Base-by-base conservation (phyloP, 2,888 invertebrate genomes). In the Cotesia congregata region DNA sequence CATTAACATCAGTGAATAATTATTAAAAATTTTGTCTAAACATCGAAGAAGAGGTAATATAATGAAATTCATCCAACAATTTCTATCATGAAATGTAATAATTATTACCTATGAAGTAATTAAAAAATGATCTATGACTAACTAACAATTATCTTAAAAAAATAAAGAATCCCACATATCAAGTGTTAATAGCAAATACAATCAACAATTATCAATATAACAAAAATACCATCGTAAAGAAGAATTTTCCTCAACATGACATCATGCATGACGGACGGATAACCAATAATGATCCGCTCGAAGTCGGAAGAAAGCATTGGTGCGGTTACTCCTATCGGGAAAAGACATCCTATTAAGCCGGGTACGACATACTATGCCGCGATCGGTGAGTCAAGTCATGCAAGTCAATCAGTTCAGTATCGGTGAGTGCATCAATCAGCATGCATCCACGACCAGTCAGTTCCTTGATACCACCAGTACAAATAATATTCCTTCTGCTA, bases 361-460 rank as follows among this genome's bases (percentile, higher is more conserved):
- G 7, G 50, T 39, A 50, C 17, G 9, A 9, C 3, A 17, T 67
- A 38, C 30, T 39, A 20, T 6, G 40, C 67, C 5, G 38, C 15
- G 39, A 69, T 40, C 39, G 15, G 20, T 68, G 60, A 17, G 59
- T 74, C 30, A 2, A 7, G 72, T 30, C 15, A n/a, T 7, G 39
- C 64, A 62, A n/a, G 68, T 65, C 50, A 9, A 38, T 38, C 50
- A 72, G 40, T n/a, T 50, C 50, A 74, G 78, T 78, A 65, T 74
- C 20, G 67, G 17, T 61, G 60, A 12, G 68, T 60, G 6, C 59
- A 77, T 59, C 76, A 60, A 5, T 38, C 50, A 77, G 40, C 71
- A 77, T 78, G 78, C 65, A 78, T 61, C 40, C 59, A 30, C 72
- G 62, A 59, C 41, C 65, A 39, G 38, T 41, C 0, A n/a, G 70